A percentile compares a stretch with the other conserved stretches of the same genome.
Conservation (phyloP, 1,140 invertebrate species). For the Plectrocnemia conspersa region DNA sequence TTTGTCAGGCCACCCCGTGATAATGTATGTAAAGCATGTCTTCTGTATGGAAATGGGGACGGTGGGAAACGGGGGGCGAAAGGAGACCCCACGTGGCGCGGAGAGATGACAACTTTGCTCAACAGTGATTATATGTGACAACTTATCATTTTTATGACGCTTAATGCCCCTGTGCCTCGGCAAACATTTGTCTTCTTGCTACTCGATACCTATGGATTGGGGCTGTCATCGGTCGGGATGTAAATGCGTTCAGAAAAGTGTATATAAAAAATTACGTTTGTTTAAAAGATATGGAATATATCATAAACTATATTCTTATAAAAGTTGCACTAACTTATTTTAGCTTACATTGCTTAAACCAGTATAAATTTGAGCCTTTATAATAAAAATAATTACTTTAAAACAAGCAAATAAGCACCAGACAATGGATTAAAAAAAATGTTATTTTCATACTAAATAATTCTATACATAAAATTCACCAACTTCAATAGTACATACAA, state of each 20-base stretch:
- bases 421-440: too few species aligned
- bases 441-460: too few species aligned
- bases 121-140: constrained; percentile 26
- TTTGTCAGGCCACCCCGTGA: constrained; percentile 15
- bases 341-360: too few species aligned
- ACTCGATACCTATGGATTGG: constrained; percentile 16
- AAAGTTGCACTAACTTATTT: too few species aligned
- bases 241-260: not conserved
- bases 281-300: too few species aligned
- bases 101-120: constrained; percentile 21
- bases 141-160: constrained; percentile 25
- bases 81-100: not conserved
- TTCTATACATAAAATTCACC: too few species aligned
- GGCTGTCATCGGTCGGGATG: constrained; percentile 1
- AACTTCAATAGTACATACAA: too few species aligned
- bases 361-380: too few species aligned
- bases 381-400: too few species aligned
- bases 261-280: too few species aligned
- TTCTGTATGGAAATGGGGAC: constrained; percentile 16
- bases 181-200: constrained; percentile 17
- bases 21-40: constrained; percentile 25
- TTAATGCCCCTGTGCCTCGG: constrained; percentile 5
- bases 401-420: too few species aligned
- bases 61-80: not conserved
- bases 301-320: too few species aligned